Percentiles rank a stretch among this genome's conserved stretches.
phyloP scores from a whole-genome alignment of 2,797 vertebrate genomes.

The Cheirogaleus major region DNA sequence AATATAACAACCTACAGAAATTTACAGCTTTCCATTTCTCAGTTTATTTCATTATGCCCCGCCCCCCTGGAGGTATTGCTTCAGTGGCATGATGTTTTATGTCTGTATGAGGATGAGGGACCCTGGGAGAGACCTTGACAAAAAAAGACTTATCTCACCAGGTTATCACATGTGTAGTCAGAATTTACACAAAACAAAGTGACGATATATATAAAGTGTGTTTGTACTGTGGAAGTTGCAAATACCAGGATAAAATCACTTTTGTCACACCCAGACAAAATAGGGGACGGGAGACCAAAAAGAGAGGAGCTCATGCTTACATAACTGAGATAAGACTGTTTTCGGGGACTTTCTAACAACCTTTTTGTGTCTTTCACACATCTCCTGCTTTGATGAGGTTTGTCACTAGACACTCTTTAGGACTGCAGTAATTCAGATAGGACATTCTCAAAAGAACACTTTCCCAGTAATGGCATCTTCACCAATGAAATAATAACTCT shows the following conservation, averaged over 20 bases:
- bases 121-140: neutral
- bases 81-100: no score
- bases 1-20: neutral
- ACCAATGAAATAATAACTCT: neutral
- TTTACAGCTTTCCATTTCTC: neutral
- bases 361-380: neutral
- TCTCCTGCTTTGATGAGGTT: neutral
- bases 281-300: rapidly evolving
- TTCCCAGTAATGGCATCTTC: neutral
- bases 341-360: neutral
- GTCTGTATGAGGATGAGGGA: neutral
- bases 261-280: neutral
- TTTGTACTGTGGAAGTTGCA: neutral
- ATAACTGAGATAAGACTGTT: neutral
- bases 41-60: neutral
- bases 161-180: neutral
- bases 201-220: neutral
- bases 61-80: no score
- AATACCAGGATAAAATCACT: neutral
- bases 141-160: neutral
- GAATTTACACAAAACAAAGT: neutral
- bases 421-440: neutral
- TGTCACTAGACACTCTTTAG: neutral
- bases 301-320: neutral
- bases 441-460: neutral